A percentile compares a stretch with the other conserved stretches of the same genome.
Evolutionary conservation across 1,140 invertebrate species (phyloP).

Genomic region (Formica selysi): DNA sequence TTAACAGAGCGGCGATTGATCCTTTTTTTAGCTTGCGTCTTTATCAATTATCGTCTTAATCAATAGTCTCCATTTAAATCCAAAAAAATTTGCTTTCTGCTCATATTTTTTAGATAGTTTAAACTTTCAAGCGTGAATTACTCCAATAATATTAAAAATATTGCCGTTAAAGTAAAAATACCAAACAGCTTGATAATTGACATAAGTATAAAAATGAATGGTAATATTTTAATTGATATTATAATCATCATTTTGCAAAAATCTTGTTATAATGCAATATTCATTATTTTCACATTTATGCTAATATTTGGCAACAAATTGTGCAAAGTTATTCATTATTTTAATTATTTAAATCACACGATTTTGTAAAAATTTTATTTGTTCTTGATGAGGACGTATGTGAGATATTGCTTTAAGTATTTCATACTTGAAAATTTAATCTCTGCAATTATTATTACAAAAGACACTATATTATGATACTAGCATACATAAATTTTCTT

Average conservation of each 20-base stretch:
- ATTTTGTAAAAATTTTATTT: neutral
- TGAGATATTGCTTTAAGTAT: neutral
- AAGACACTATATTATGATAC: constrained; percentile 3
- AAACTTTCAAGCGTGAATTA: constrained; percentile 7
- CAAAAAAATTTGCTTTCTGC: neutral
- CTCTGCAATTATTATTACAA: constrained; percentile 25
- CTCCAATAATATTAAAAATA: neutral
- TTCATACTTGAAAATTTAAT: constrained; percentile 25
- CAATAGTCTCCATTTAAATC: constrained; percentile 6
- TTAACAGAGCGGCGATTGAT: constrained; percentile 39
- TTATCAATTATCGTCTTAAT: constrained; percentile 16
- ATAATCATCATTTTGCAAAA: neutral
- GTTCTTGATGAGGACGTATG: neutral
- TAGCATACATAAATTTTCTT: neutral
- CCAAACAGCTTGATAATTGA: neutral
- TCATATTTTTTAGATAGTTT: neutral
- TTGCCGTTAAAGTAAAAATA: constrained; percentile 3
- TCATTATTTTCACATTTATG: neutral
- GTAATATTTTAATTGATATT: neutral
- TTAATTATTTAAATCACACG: neutral
- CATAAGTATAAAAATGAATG: neutral
- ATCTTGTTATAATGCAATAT: constrained; percentile 1
- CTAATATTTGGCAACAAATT: neutral
- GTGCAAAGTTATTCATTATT: neutral
- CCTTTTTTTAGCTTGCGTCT: constrained; percentile 24